Evolutionary conservation across 2,888 invertebrate species (phyloP), one percentile per base, ranked within the genome.

Genomic region (Drosophila formosana): DNA sequence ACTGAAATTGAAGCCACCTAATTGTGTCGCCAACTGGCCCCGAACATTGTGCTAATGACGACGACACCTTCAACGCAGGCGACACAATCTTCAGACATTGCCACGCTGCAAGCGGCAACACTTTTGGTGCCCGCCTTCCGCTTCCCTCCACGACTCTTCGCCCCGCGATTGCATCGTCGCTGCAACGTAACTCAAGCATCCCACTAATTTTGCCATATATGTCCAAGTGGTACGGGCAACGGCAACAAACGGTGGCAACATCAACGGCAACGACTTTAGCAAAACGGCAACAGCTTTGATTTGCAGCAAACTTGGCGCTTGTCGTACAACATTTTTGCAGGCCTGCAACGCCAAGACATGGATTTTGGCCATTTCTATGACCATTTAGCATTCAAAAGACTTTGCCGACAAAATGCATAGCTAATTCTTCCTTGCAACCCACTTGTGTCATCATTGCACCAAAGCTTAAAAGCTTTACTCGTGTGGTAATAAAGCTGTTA

Each of bases 141-240:
- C 11, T 13, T 11, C 7, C 3, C n/a, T 3, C 8, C 7, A 3
- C 8, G 1, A 0, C 28, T 3, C 4, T 1, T 2, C 5, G 1
- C 13, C 7, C 4, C 3, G 30, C 11, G 28, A 26, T 47, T 25
- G 13, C 26, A 37, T 9, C 41, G 13, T 3, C 18, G 11, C 13
- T 30, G 55, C 53, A 69, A 58, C 62, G 77, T 26, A 73, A 73
- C 73, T 62, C 78, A 77, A 79, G 76, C 84, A 88, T 88, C 87
- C 87, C 89, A 84, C 87, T 83, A 88, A 84, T 88, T 81, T 88
- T 72, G 63, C 84, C 84, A 72, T 84, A 84, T 88, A 79, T 67
- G 88, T 78, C 75, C 76, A 80, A 80, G 80, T 85, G 85, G 81
- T 82, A 73, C 85, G 60, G 32, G 43, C 51, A 43, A 45, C 46